Percentiles rank a stretch among this genome's conserved stretches.
Evolutionary conservation across 2,113 vertebrate genomes (phyloP).

Genomic region (Peromyscus leucopus): DNA sequence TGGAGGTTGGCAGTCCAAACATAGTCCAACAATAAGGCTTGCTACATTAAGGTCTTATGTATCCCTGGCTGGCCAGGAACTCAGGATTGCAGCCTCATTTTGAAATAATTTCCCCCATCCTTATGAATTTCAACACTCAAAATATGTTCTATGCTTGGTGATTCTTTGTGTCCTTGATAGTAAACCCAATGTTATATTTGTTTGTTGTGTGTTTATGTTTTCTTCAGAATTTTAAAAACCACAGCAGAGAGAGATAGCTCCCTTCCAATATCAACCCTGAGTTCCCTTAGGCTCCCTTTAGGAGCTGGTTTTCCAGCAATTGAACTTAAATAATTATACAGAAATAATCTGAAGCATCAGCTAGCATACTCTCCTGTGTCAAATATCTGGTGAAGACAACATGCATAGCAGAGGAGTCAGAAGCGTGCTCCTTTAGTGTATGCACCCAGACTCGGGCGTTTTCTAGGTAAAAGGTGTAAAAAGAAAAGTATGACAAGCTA

Average conservation of each 20-base stretch:
- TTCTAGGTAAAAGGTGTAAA: neutral
- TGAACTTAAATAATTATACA: neutral
- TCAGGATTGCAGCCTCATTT: neutral
- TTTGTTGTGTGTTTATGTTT: neutral
- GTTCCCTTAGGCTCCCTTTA: neutral
- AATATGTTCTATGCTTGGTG: neutral
- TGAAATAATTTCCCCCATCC: neutral
- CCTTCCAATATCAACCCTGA: neutral
- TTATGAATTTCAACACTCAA: neutral
- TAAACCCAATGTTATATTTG: neutral
- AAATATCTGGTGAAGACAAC: neutral
- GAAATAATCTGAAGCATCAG: neutral
- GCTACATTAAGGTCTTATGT: neutral
- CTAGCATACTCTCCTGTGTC: neutral
- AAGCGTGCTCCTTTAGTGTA: neutral
- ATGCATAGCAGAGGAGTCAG: too few relatives aligned
- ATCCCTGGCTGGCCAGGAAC: neutral
- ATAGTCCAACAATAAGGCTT: neutral
- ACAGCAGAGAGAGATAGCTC: neutral
- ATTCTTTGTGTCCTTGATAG: neutral
- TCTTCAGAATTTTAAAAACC: neutral
- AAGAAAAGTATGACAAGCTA: neutral
- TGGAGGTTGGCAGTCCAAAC: neutral
- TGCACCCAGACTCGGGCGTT: too few relatives aligned
- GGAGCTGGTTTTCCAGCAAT: neutral